Evolutionary conservation across 2,113 vertebrate species (phyloP).

Genomic region (Brachionichthys hirsutus): DNA sequence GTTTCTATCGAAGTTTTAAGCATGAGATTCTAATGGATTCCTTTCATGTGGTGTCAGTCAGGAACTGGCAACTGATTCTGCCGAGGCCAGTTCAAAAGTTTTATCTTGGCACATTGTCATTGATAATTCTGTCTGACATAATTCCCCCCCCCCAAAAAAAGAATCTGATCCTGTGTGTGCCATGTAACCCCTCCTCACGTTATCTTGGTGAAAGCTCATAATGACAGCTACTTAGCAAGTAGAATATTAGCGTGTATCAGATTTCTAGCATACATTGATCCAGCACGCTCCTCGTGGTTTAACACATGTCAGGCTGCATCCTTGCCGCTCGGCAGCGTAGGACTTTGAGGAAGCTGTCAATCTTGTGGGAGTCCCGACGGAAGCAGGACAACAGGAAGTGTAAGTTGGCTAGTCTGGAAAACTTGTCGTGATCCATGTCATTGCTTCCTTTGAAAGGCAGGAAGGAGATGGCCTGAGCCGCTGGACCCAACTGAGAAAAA

Average conservation of each 20-base stretch:
- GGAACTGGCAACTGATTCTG: too few species aligned
- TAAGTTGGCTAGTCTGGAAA: constrained; percentile 71
- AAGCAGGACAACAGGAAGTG: constrained; percentile 81
- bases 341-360: constrained; percentile 82
- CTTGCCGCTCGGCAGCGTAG: constrained; percentile 74
- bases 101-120: too few species aligned
- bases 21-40: background rate
- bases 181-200: constrained; percentile 1
- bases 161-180: background rate
- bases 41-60: too few species aligned
- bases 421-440: constrained; percentile 68
- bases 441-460: constrained; percentile 66
- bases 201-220: background rate
- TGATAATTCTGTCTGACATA: background rate
- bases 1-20: background rate
- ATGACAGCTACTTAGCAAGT: background rate
- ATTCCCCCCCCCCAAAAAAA: background rate
- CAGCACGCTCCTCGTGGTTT: constrained; percentile 8
- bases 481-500: constrained; percentile 69
- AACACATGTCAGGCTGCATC: constrained; percentile 71
- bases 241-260: background rate
- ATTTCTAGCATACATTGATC: background rate
- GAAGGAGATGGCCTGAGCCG: constrained; percentile 59
- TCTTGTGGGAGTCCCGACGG: constrained; percentile 81
- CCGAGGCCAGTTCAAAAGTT: too few species aligned